Base-by-base conservation (phyloP, 2,888 invertebrate species). In the Drosophila rellima region DNA sequence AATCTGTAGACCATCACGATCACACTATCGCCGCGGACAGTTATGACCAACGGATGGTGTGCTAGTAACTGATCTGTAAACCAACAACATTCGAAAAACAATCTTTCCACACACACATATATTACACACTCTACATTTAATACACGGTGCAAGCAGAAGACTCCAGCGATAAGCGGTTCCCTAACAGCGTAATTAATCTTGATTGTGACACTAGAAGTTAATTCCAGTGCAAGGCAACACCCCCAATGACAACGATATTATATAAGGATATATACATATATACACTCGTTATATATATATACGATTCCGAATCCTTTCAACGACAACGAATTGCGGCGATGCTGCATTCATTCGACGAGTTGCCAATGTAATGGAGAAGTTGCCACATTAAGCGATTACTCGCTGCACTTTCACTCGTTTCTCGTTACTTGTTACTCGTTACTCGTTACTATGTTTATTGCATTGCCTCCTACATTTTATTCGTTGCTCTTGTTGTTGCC, bases 11-110 rank as follows among this genome's bases (percentile, higher is more conserved):
- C 92, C 92, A 89, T 92, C 92, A 80, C 90, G 92, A 79, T 92
- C 92, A 84, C 90, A 91, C 79, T 91, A 90, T 82, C 91, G 91
- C 77, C 89, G 92, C 85, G 92, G 91, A 85, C 91, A 91, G 74
- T 91, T 92, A 80, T 92, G 92, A 92, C 92, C 90, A 80, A 74
- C 70, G 86, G 91, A 80, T 54, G 92, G 82, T 88, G 86, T 92
- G 84, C 91, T 92, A 84, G 90, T 92, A 77, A 92, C 92, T 83
- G 92, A 92, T 89, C 83, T 92, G 66, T 92, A 92, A 89, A 87
- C 78, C 57, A 55, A 80, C 54, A 56, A 57, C 61, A 62, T 23
- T 55, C 48, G 60, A 52, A 55, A 44, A 59, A 54, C 52, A 54
- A 31, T 47, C 57, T 69, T 74, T 60, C 63, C 62, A 66, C 60